Evolutionary conservation across 2,797 vertebrate genomes (phyloP).

Genomic region (Buceros bicornis): DNA sequence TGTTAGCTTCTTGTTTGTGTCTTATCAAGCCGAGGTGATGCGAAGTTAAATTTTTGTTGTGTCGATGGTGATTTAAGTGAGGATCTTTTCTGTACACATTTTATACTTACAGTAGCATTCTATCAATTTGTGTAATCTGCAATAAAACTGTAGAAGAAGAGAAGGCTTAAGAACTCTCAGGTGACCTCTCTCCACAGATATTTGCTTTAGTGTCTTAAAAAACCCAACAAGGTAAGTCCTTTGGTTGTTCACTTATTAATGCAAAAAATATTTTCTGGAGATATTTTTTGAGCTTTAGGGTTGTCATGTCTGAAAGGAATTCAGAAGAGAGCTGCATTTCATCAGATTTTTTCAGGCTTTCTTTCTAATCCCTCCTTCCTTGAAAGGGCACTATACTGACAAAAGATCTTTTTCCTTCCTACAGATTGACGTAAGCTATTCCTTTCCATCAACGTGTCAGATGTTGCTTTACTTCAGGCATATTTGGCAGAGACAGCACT

Average conservation of each 20-base stretch:
- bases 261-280: not conserved
- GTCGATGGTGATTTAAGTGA: not conserved
- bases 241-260: not conserved
- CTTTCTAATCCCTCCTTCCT: not conserved
- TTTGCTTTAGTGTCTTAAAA: not conserved
- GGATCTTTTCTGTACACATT: not conserved
- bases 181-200: not conserved
- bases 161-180: not conserved
- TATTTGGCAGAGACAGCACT: not conserved
- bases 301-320: not conserved
- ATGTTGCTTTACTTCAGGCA: not conserved
- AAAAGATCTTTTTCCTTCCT: not conserved
- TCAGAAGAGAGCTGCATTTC: not conserved
- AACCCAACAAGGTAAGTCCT: not conserved
- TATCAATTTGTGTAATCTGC: not conserved
- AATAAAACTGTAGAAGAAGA: not conserved
- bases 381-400: not conserved
- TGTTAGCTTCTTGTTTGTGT: not conserved
- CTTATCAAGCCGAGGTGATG: not conserved
- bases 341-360: not conserved
- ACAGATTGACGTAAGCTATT: accelerated
- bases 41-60: not conserved
- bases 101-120: not conserved
- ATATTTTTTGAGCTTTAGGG: not conserved
- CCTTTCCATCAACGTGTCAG: not conserved